Conservation (phyloP, 2,888 invertebrate species). For the Drosophila mettleri region DNA sequence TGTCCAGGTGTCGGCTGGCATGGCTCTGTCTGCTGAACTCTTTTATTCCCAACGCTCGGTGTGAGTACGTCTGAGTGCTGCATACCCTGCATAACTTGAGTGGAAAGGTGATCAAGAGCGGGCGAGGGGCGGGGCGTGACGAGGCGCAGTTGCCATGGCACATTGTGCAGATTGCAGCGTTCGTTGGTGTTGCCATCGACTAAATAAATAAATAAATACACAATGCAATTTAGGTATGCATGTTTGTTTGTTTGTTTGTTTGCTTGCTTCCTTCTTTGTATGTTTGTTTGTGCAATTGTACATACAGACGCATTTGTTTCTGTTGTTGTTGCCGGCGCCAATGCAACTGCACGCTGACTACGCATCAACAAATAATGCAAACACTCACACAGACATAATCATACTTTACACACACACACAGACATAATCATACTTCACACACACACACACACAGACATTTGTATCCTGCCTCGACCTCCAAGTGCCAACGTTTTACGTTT, state of each 20-base stretch:
- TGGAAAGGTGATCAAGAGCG: not conserved
- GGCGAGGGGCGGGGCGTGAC: not conserved
- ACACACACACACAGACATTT: too few species aligned
- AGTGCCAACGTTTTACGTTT: constrained; percentile 50
- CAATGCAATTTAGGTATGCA: constrained; percentile 67
- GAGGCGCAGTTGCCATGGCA: constrained; percentile 42
- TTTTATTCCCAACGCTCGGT: not conserved
- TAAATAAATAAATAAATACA: constrained; percentile 74
- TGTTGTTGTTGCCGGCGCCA: constrained; percentile 49
- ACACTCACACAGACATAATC: not conserved
- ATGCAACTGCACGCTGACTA: constrained; percentile 39
- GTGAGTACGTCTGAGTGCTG: constrained; percentile 63
- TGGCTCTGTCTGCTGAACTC: constrained; percentile 17
- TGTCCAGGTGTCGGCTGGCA: not conserved
- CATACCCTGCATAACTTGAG: constrained; percentile 4
- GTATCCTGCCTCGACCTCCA: constrained; percentile 65
- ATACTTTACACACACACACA: not conserved
- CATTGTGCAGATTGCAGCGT: constrained; percentile 63
- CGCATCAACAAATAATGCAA: constrained; percentile 40
- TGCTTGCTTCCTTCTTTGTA: constrained; percentile 20
- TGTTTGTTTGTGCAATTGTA: constrained; percentile 16
- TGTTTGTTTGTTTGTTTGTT: constrained; percentile 45
- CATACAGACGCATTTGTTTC: too few species aligned
- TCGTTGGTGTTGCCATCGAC: constrained; percentile 71
- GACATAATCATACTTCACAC: too few species aligned